Conservation (phyloP, 2,113 vertebrate species). For the Chaenogobius annularis region DNA sequence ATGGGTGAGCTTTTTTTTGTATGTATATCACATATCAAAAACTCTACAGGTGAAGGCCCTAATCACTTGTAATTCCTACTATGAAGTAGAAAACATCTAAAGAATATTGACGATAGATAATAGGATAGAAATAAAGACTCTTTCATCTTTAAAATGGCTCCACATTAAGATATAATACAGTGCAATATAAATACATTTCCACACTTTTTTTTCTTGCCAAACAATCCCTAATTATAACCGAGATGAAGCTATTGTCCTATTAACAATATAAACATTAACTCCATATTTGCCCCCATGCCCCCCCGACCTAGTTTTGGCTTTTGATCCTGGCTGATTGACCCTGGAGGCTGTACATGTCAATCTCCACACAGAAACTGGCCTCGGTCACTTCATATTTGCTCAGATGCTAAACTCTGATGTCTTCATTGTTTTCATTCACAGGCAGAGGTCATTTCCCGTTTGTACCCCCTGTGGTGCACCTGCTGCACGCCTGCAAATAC, state of each 20-base stretch:
- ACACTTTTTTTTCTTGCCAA: not conserved
- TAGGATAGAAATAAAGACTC: not conserved
- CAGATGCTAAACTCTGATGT: conserved; percentile 64
- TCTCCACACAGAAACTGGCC: conserved; percentile 76
- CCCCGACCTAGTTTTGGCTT: conserved; percentile 81
- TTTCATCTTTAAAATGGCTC: not conserved
- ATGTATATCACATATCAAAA: too few relatives aligned
- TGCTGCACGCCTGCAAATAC: conserved; percentile 55
- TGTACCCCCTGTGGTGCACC: conserved; percentile 57
- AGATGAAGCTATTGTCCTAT: conserved; percentile 1
- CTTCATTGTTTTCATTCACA: conserved; percentile 62
- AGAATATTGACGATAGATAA: not conserved
- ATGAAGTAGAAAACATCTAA: too few relatives aligned
- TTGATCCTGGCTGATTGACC: conserved; percentile 80
- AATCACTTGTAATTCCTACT: too few relatives aligned
- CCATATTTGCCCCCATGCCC: conserved; percentile 33
- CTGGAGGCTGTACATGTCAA: conserved; percentile 76
- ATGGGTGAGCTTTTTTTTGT: not conserved
- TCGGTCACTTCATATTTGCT: conserved; percentile 82
- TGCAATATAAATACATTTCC: not conserved
- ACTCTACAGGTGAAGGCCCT: too few relatives aligned
- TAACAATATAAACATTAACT: conserved; percentile 19
- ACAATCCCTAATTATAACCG: not conserved
- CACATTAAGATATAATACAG: not conserved
- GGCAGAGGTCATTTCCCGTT: conserved; percentile 64